Percentiles rank a stretch among this genome's conserved stretches.
Conservation (phyloP, 2,888 invertebrate genomes). For the Phasia obesa region DNA sequence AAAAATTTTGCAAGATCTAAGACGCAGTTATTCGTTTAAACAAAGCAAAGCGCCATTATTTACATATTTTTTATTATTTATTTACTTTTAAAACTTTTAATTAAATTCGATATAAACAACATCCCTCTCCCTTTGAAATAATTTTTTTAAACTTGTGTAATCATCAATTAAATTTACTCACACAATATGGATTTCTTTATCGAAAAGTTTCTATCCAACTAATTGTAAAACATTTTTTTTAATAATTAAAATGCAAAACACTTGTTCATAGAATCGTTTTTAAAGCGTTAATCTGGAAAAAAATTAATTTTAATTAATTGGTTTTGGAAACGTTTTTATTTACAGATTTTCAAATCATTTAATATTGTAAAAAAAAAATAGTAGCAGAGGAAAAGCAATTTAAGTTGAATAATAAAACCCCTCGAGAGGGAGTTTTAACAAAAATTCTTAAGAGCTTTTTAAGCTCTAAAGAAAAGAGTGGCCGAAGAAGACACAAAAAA, state of each 20-base stretch:
- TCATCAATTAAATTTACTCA: conserved; percentile 21
- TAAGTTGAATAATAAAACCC: conserved; percentile 12
- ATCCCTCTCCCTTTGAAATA: neutral
- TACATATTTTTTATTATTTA: neutral
- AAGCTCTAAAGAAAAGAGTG: conserved; percentile 52
- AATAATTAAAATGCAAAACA: conserved; percentile 11
- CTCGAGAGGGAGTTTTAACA: conserved; percentile 47
- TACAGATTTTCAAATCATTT: conserved; percentile 60
- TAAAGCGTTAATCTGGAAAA: conserved; percentile 3
- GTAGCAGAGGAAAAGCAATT: neutral
- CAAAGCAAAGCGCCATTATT: neutral
- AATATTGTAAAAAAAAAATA: conserved; percentile 25
- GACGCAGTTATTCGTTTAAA: neutral
- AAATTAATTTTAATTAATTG: conserved; percentile 47
- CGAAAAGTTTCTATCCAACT: conserved; percentile 25
- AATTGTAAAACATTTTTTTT: conserved; percentile 24
- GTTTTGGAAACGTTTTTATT: conserved; percentile 31
- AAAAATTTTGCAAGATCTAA: no score
- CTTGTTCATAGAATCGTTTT: conserved; percentile 14
- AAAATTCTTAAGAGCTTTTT: conserved; percentile 56
- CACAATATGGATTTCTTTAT: conserved; percentile 16
- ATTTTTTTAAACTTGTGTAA: conserved; percentile 26
- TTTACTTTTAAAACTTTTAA: conserved; percentile 11
- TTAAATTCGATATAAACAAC: conserved; percentile 11
- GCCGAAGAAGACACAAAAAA: neutral